Conservation (phyloP, 2,797 vertebrate genomes). For the Glyptemys insculpta region DNA sequence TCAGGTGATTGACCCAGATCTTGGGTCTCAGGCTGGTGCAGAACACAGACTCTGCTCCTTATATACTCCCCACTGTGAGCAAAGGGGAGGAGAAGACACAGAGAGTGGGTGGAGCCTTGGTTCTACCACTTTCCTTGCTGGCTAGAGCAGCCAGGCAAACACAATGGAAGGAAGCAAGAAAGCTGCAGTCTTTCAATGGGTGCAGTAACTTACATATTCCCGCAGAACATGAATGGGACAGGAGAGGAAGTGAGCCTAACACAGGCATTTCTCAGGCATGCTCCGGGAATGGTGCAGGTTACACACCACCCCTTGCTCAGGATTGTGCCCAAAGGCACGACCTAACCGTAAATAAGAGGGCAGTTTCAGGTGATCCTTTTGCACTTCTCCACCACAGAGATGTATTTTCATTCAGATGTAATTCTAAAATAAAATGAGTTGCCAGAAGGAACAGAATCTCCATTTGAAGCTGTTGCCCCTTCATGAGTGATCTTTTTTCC, state of each 20-base stretch:
- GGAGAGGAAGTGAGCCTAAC: background rate
- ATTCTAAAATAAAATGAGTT: background rate
- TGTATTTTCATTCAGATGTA: background rate
- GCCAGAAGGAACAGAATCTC: background rate
- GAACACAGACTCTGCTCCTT: background rate
- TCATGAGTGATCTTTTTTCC: background rate
- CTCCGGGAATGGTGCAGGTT: background rate
- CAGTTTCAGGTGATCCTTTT: background rate
- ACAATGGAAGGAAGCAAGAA: background rate
- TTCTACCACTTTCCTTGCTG: background rate
- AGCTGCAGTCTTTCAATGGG: background rate
- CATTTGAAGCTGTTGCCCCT: background rate
- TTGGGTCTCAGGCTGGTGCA: background rate
- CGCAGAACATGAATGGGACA: background rate
- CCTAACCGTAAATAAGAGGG: background rate
- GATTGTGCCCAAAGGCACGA: fast-evolving
- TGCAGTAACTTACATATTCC: fast-evolving
- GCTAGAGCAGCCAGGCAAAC: background rate
- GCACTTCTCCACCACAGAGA: background rate
- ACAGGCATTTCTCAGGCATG: background rate
- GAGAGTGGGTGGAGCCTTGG: background rate
- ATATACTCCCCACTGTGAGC: background rate
- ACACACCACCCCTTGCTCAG: background rate
- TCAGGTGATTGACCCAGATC: background rate
- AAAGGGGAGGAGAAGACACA: background rate